Evolutionary conservation across 2,888 invertebrate genomes (phyloP), one percentile per base, ranked within the genome.

Genomic region (Rotaria socialis): DNA sequence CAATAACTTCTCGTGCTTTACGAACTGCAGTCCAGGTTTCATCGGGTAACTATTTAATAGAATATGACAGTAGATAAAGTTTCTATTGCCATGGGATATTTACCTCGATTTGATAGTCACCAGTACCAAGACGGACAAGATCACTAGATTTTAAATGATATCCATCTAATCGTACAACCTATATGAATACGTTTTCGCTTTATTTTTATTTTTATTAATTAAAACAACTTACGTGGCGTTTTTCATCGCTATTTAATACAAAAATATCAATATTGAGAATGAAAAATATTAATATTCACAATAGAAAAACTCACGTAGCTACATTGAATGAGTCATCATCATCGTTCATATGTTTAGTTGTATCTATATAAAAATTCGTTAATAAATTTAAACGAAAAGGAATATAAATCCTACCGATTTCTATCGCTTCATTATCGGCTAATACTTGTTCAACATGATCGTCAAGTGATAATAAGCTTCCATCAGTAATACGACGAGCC

Each of bases 1-100:
- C 85, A 22, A 86, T 80, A 27, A 86, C 27, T 85, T 74, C 24
- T n/a, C 86, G 85, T 35, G 86, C 75, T 50, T 85, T 85, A 24
- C 56, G 22, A n/a, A 86, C 52, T 24, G 75, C 35, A n/a, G 75
- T 56, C 86, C 85, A 85, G 10, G 80, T 86, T 35, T 85, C 86
- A 14, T n/a, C 43, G 2, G 74, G 3, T 27, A 86, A 58, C 86
- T 86, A 55, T 52, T 50, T 2, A 80, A 67, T 47, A 47, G 24
- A 27, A 56, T 24, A 50, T 50, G 35, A 16, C 52, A 14, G 10
- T 14, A 2, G 10, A 52, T 52, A 52, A 14, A 52, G 8, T 52
- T 7, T 52, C 7, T 52, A 52, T 7, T 10, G 7, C 7, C 11
- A n/a, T n/a, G 6, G 10, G 22, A 22, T 22, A 22, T 2, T 24